A percentile compares a stretch with the other conserved stretches of the same genome.
Conservation (phyloP, 2,888 invertebrate genomes). For the Iphiclides podalirius region DNA sequence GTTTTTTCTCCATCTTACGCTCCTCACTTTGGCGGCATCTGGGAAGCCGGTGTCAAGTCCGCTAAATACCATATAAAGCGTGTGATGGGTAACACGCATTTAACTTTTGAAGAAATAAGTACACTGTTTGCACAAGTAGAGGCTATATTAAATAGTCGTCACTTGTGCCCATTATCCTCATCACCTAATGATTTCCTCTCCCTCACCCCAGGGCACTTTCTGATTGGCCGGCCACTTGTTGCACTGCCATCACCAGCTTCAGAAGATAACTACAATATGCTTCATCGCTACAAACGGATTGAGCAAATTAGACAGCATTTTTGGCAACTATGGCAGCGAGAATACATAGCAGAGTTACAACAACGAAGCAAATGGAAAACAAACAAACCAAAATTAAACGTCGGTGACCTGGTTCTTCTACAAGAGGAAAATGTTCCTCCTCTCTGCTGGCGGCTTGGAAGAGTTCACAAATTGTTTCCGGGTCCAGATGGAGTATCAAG, state of each 20-base stretch:
- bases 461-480: no score
- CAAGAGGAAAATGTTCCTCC: no score
- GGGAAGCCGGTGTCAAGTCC: conserved; percentile 26
- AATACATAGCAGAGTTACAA: no score
- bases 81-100: conserved; percentile 23
- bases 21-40: conserved; percentile 26
- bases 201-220: conserved; percentile 25
- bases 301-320: conserved; percentile 20
- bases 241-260: conserved; percentile 14
- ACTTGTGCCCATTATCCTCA: conserved; percentile 22
- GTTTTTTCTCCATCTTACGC: conserved; percentile 18
- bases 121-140: conserved; percentile 27
- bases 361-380: no score
- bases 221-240: conserved; percentile 23
- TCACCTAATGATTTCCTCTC: conserved; percentile 19
- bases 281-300: conserved; percentile 8
- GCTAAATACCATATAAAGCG: conserved; percentile 22
- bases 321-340: not conserved
- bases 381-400: no score
- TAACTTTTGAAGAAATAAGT: conserved; percentile 25
- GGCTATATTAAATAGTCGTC: conserved; percentile 23
- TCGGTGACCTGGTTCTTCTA: no score
- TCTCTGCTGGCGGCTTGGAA: no score
- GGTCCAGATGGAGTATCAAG: no score
- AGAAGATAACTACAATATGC: not conserved